A percentile compares a stretch with the other conserved stretches of the same genome.
phyloP scores from a whole-genome alignment of 2,113 vertebrate species.

The Vidua chalybeata region DNA sequence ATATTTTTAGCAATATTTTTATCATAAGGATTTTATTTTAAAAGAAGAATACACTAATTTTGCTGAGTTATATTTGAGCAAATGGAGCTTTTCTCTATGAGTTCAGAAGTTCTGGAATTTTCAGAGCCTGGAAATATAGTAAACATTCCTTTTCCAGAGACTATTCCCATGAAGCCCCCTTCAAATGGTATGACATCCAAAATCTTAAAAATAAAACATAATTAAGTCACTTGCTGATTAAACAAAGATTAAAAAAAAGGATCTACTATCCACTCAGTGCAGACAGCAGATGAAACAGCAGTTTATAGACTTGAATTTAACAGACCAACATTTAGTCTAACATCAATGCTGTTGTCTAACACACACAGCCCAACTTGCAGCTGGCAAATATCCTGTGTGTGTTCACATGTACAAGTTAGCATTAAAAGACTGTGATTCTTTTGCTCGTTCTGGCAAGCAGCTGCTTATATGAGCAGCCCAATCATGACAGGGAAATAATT shows the following conservation, averaged over 20 bases:
- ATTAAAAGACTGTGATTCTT: not conserved
- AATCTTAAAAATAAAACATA: not conserved
- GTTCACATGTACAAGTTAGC: not conserved
- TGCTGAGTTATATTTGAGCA: not conserved
- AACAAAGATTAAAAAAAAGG: not conserved
- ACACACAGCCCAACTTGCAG: not conserved
- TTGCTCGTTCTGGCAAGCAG: not conserved
- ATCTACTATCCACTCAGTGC: not conserved
- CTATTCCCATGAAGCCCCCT: not conserved
- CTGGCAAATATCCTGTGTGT: not conserved
- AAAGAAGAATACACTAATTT: not conserved
- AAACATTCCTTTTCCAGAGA: not conserved
- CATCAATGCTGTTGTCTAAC: accelerated
- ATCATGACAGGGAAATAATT: not conserved
- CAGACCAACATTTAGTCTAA: not conserved
- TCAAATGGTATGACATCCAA: not conserved
- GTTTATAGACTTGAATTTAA: not conserved
- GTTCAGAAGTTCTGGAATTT: not conserved
- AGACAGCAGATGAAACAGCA: not conserved
- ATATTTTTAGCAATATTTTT: not conserved
- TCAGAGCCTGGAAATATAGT: not conserved
- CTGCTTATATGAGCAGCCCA: not conserved
- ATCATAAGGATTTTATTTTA: not conserved
- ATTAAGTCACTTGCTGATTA: not conserved
- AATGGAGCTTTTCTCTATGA: not conserved